Percentiles rank a stretch among this genome's conserved stretches.
phyloP scores from a whole-genome alignment of 2,113 vertebrate genomes.

The Henicopernis longicauda region DNA sequence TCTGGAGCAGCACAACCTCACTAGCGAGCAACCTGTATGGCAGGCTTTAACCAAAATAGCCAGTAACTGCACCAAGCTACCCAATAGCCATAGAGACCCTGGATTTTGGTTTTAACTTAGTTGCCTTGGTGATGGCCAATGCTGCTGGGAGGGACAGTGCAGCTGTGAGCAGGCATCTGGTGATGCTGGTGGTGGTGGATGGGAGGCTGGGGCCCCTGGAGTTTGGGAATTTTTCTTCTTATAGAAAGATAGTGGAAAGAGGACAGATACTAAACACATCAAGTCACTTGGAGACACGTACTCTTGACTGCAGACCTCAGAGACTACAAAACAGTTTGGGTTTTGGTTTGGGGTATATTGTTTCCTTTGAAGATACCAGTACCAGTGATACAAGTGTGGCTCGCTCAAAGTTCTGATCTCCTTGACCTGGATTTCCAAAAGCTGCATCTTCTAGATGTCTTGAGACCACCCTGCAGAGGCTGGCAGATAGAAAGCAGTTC shows the following conservation, averaged over 20 bases:
- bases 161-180: background rate
- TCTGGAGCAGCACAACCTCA: background rate
- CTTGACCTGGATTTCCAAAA: background rate
- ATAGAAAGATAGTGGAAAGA: background rate
- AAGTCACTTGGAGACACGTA: background rate
- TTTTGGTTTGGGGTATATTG: background rate
- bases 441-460: background rate
- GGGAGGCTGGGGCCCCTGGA: no score
- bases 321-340: background rate
- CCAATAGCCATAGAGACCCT: background rate
- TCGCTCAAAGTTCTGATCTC: background rate
- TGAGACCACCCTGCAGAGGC: background rate
- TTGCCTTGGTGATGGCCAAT: background rate
- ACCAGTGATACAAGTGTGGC: no score
- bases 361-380: background rate
- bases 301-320: background rate
- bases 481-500: background rate
- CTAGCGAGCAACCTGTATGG: accelerated
- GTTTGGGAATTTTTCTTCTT: background rate
- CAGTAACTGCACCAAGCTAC: background rate
- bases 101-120: background rate
- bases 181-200: background rate
- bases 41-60: background rate
- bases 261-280: background rate
- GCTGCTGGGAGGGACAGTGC: background rate